Percentiles rank a stretch among this genome's conserved stretches.
These are phyloP conservation scores for Nemoura dubitans DNA, from an alignment of 2,888 invertebrate genomes.

Conservation along the genomic window DNA sequence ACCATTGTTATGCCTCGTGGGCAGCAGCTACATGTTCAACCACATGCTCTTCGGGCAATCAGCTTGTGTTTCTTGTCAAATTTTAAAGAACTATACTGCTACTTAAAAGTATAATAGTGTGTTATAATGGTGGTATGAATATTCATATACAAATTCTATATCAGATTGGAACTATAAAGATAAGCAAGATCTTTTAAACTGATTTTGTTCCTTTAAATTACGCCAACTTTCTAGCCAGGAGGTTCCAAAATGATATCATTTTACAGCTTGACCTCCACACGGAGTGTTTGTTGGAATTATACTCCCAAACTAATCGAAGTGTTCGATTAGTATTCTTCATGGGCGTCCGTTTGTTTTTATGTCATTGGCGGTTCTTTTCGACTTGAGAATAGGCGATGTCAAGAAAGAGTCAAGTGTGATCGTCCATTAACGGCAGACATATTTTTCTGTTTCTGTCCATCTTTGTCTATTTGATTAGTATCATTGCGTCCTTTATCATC, in stretches of 20 bases:
- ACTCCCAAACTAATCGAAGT: not conserved
- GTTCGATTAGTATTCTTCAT: not conserved
- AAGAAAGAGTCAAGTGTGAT: not conserved
- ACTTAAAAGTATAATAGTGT: not conserved
- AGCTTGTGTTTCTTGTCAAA: slow-evolving; percentile 14
- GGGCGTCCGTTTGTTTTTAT: not conserved
- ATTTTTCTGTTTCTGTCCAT: slow-evolving; percentile 3
- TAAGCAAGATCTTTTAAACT: not conserved
- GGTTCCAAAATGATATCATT: not conserved
- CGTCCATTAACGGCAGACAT: slow-evolving; percentile 3
- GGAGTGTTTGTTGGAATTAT: not conserved
- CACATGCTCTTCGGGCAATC: slow-evolving; percentile 10
- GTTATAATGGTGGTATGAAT: not conserved
- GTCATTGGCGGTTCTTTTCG: not conserved
- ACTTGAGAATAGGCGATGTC: not conserved
- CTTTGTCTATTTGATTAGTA: slow-evolving; percentile 32
- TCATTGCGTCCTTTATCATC: slow-evolving; percentile 8
- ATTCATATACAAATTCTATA: not conserved
- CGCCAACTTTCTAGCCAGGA: not conserved
- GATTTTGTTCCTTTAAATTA: not conserved
- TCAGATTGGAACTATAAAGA: not conserved
- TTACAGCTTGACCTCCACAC: not conserved
- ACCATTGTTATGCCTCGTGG: slow-evolving; percentile 30
- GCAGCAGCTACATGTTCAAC: slow-evolving; percentile 1
- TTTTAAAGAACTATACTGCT: slow-evolving; percentile 9